Conservation (phyloP, 2,888 invertebrate species). For the Heliconius ethilla region DNA sequence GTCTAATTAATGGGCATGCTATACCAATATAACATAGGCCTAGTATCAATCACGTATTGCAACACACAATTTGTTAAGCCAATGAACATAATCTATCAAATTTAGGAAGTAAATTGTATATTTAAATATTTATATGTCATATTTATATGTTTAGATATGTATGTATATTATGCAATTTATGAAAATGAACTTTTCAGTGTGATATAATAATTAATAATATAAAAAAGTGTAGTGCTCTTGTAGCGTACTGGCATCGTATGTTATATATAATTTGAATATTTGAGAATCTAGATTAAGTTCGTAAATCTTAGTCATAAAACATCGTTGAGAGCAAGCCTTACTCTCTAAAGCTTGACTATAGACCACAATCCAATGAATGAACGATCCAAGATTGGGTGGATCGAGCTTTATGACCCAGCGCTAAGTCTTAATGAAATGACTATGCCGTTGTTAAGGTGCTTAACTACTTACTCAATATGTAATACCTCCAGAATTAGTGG, state of each 20-base stretch:
- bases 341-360: too few relatives aligned
- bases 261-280: neutral
- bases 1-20: slow-evolving; percentile 32
- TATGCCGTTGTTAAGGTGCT: too few relatives aligned
- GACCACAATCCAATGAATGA: too few relatives aligned
- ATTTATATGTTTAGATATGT: neutral
- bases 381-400: too few relatives aligned
- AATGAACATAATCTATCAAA: slow-evolving; percentile 39
- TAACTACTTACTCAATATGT: too few relatives aligned
- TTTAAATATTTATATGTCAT: slow-evolving; percentile 11
- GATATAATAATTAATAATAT: neutral
- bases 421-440: too few relatives aligned
- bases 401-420: too few relatives aligned
- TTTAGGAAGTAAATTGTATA: slow-evolving; percentile 30
- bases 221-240: neutral
- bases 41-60: slow-evolving; percentile 38
- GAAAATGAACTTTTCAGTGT: neutral
- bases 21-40: slow-evolving; percentile 31
- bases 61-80: slow-evolving; percentile 38
- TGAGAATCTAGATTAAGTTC: neutral
- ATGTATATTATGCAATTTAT: neutral
- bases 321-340: too few relatives aligned
- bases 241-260: neutral
- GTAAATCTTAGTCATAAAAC: too few relatives aligned
- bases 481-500: too few relatives aligned